phyloP scores from a whole-genome alignment of 2,113 vertebrate species.

The Rafetus swinhoei region DNA sequence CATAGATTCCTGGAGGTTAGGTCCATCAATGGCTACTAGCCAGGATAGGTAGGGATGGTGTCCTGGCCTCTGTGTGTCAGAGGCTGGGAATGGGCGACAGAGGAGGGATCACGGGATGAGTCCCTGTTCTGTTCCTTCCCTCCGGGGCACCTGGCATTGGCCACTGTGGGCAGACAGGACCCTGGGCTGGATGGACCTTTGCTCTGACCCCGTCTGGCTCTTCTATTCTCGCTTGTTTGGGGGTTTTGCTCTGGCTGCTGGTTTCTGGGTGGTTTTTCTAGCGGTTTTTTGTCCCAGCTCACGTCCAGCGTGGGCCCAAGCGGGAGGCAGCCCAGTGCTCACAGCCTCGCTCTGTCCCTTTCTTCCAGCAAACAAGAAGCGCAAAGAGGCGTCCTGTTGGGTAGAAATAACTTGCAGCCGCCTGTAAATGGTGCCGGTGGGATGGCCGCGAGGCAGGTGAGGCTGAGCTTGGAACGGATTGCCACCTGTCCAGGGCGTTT shows the following conservation, averaged over 20 bases:
- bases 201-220: no score
- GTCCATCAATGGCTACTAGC: no score
- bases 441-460: conserved; percentile 44
- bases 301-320: not conserved
- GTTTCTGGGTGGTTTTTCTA: not conserved
- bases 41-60: no score
- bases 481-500: not conserved
- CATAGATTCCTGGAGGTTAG: no score
- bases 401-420: conserved; percentile 40
- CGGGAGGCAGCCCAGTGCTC: not conserved
- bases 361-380: conserved; percentile 70
- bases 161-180: no score
- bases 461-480: not conserved
- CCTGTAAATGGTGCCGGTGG: rapidly evolving
- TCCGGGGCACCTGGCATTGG: no score
- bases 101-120: no score
- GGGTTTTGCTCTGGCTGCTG: not conserved
- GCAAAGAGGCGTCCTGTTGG: conserved; percentile 43
- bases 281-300: not conserved
- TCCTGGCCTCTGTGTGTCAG: no score
- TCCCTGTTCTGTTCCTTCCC: no score
- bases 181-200: no score
- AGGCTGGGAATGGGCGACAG: no score
- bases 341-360: not conserved
- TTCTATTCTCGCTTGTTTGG: not conserved